A percentile compares a stretch with the other conserved stretches of the same genome.
Evolutionary conservation across 2,113 vertebrate species (phyloP).

Genomic region (Cnemophilus loriae): DNA sequence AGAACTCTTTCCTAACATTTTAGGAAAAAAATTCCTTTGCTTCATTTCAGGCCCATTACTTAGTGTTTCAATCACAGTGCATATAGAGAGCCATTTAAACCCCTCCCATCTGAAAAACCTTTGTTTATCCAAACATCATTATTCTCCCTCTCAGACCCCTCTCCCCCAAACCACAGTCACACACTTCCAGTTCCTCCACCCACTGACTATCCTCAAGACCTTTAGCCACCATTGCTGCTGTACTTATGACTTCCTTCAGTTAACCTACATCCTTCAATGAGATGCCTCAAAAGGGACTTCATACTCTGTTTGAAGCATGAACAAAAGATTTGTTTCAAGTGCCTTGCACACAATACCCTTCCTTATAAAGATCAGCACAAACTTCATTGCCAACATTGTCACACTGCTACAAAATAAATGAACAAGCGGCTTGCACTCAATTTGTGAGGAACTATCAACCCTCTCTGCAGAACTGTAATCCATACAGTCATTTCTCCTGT

Average conservation of each 20-base stretch:
- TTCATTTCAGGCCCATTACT: neutral
- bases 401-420: neutral
- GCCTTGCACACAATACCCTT: neutral
- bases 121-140: neutral
- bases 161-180: neutral
- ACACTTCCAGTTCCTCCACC: neutral
- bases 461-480: neutral
- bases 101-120: neutral
- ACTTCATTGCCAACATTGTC: neutral
- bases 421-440: neutral
- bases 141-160: neutral
- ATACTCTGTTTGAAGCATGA: neutral
- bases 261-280: neutral
- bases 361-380: neutral
- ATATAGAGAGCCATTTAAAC: neutral
- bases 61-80: neutral
- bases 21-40: neutral
- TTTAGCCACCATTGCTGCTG: neutral
- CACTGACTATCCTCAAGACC: neutral
- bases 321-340: neutral
- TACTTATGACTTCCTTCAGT: neutral
- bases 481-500: neutral
- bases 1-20: neutral
- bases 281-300: neutral
- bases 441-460: neutral